Conservation (phyloP, 2,888 invertebrate species). For the Drosophila diplacantha region DNA sequence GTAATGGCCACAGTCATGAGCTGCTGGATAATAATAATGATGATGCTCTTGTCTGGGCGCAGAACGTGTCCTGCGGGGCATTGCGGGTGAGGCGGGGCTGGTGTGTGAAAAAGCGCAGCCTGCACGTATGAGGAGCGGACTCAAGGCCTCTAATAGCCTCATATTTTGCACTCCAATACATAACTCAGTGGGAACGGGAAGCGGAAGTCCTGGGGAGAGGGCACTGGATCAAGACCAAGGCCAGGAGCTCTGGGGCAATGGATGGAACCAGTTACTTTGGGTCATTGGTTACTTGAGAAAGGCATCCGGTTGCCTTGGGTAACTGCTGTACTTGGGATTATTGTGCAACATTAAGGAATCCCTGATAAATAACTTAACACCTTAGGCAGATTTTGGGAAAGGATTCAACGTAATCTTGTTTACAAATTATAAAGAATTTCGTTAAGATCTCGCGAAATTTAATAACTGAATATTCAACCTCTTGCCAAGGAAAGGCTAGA, state of each 20-base stretch:
- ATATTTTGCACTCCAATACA: slow-evolving; percentile 51
- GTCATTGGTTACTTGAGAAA: background rate
- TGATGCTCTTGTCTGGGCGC: slow-evolving; percentile 28
- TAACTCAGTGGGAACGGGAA: slow-evolving; percentile 44
- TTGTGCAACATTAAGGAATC: background rate
- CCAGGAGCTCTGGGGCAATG: slow-evolving; percentile 30
- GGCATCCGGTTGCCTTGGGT: background rate
- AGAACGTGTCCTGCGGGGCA: slow-evolving; percentile 14
- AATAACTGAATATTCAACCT: background rate
- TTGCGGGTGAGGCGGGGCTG: background rate
- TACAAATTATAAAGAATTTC: background rate
- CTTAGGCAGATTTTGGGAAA: background rate
- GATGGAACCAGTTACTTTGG: slow-evolving; percentile 14
- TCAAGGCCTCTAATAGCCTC: slow-evolving; percentile 58
- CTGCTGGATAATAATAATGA: slow-evolving; percentile 49
- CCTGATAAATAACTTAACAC: background rate
- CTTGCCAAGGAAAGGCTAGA: background rate
- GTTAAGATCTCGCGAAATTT: background rate
- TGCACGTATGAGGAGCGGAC: slow-evolving; percentile 52
- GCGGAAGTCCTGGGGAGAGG: slow-evolving; percentile 10
- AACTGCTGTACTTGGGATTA: background rate
- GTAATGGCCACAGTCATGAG: slow-evolving; percentile 64
- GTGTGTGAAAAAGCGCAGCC: slow-evolving; percentile 66
- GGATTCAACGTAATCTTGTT: background rate
- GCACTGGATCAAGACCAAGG: slow-evolving; percentile 40